Percentiles rank a stretch among this genome's conserved stretches.
phyloP scores from a whole-genome alignment of 1,140 invertebrate species.

The Trigoniulus corallinus region DNA sequence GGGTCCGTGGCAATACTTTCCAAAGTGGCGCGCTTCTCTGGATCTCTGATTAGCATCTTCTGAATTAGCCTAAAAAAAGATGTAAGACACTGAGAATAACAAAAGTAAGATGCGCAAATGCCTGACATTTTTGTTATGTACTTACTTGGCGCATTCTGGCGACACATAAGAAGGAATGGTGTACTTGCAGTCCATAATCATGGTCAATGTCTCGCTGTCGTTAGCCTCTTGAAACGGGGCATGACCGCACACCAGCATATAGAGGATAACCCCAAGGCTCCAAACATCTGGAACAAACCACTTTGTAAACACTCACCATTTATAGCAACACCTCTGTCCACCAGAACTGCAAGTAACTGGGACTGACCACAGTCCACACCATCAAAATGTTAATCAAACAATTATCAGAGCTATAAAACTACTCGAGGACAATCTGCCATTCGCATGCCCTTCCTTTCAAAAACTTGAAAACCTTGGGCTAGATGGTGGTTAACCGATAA shows the following conservation, averaged over 20 bases:
- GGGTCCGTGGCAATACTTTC: slow-evolving; percentile 73
- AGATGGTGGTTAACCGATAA: too few species aligned
- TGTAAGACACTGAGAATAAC: neutral
- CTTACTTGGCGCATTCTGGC: slow-evolving; percentile 58
- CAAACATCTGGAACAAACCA: slow-evolving; percentile 61
- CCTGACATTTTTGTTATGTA: neutral
- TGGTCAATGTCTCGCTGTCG: slow-evolving; percentile 95
- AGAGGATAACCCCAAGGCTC: slow-evolving; percentile 95
- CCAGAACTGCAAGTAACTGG: neutral
- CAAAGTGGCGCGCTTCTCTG: slow-evolving; percentile 70
- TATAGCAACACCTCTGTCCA: neutral
- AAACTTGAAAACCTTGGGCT: too few species aligned
- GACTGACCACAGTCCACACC: neutral
- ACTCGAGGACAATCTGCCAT: too few species aligned
- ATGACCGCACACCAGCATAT: slow-evolving; percentile 93
- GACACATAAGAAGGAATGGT: slow-evolving; percentile 77
- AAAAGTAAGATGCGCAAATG: neutral
- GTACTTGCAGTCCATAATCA: slow-evolving; percentile 99
- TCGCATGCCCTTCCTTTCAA: too few species aligned
- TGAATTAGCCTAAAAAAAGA: slow-evolving; percentile 77
- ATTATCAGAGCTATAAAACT: neutral
- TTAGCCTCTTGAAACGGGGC: slow-evolving; percentile 98
- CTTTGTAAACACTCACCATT: slow-evolving; percentile 9
- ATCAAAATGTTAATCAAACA: neutral
- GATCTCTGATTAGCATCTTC: slow-evolving; percentile 81